These are phyloP conservation scores for Agonopterix heracliana DNA, from an alignment of 2,888 invertebrate species.

Conservation along the genomic window DNA sequence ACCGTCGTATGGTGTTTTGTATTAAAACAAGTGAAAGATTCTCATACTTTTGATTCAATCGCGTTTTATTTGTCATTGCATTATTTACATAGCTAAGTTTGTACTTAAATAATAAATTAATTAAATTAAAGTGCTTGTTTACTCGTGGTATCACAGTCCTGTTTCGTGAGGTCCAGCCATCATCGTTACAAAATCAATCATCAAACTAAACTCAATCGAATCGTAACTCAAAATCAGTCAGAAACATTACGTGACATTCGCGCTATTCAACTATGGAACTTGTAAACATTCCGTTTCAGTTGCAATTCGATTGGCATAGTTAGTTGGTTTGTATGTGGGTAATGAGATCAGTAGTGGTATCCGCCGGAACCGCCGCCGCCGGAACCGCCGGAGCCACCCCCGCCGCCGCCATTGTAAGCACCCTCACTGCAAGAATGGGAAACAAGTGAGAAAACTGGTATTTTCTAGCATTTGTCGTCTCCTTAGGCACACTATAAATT, in stretches of 20 bases:
- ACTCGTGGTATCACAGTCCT: constrained; percentile 66
- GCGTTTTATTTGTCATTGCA: background rate
- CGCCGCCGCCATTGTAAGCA: constrained; percentile 57
- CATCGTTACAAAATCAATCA: background rate
- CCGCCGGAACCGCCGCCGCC: constrained; percentile 39
- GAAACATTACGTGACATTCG: too few species aligned
- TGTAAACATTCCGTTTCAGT: too few species aligned
- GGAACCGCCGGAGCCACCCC: constrained; percentile 51
- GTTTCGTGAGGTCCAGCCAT: constrained; percentile 17
- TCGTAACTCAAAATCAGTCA: too few species aligned
- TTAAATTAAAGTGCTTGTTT: constrained; percentile 49
- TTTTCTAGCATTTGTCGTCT: background rate
- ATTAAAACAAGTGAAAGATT: too few species aligned
- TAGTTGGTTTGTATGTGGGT: background rate
- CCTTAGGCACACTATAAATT: too few species aligned
- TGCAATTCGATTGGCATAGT: too few species aligned
- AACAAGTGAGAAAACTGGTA: background rate
- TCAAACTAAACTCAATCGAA: too few species aligned
- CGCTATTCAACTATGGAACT: too few species aligned
- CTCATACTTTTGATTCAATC: background rate
- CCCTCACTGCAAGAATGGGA: constrained; percentile 47
- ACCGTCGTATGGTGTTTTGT: too few species aligned
- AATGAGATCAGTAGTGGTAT: constrained; percentile 63
- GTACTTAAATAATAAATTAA: constrained; percentile 32
- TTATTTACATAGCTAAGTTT: constrained; percentile 56